Evolutionary conservation across 1,140 invertebrate species (phyloP).

Genomic region (Temnothorax longispinosus): DNA sequence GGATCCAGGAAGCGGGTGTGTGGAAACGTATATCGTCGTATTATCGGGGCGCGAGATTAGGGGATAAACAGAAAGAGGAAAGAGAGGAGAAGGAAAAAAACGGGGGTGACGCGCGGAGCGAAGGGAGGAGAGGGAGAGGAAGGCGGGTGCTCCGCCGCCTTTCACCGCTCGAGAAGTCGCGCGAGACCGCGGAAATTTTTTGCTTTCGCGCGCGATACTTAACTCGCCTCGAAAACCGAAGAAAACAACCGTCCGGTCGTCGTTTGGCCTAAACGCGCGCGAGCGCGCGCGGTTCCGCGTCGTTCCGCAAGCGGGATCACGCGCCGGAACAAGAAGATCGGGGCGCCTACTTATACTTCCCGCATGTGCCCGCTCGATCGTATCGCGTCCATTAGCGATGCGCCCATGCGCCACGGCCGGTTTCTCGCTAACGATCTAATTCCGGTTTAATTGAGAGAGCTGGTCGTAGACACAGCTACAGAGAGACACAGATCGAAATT

Average conservation of each 20-base stretch:
- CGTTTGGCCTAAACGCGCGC: neutral
- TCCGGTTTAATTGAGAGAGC: neutral
- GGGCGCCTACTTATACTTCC: neutral
- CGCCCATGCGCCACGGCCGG: neutral
- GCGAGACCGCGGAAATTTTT: conserved; percentile 60
- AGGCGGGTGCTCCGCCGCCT: conserved; percentile 24
- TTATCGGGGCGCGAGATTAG: conserved; percentile 42
- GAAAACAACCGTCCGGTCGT: neutral
- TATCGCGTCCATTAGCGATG: conserved; percentile 18
- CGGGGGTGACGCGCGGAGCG: neutral
- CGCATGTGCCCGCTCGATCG: neutral
- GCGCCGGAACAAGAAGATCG: conserved; percentile 9
- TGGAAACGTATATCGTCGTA: conserved; percentile 33
- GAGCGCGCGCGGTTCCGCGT: conserved; percentile 35
- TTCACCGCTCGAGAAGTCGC: conserved; percentile 55
- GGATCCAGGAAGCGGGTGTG: conserved; percentile 29
- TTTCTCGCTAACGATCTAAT: conserved; percentile 14
- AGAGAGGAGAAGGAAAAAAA: neutral
- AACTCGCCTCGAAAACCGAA: conserved; percentile 39
- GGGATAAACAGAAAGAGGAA: conserved; percentile 14
- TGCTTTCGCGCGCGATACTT: conserved; percentile 33
- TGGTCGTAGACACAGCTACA: too few species aligned
- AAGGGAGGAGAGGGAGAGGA: neutral
- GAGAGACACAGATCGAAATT: neutral
- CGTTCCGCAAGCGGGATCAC: conserved; percentile 40